These are phyloP conservation scores for Eupithecia pulchellata DNA, from an alignment of 2,888 invertebrate genomes.

Conservation along the genomic window DNA sequence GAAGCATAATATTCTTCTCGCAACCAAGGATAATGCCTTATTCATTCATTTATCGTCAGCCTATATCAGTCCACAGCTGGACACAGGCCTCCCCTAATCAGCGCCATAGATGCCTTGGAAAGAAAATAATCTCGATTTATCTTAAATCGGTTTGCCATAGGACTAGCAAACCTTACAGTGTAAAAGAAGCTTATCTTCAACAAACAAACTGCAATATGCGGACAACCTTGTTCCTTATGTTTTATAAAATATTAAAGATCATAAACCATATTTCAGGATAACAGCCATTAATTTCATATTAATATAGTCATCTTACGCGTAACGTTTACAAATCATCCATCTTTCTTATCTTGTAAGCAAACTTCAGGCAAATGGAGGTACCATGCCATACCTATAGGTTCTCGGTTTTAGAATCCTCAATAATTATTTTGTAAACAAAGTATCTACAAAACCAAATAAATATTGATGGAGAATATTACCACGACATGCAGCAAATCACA, in stretches of 20 bases:
- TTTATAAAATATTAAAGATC: neutral
- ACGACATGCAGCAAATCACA: neutral
- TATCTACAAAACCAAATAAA: neutral
- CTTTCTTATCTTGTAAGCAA: slow-evolving; percentile 24
- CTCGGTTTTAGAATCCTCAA: neutral
- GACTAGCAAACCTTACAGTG: neutral
- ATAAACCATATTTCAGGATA: slow-evolving; percentile 18
- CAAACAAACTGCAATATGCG: neutral
- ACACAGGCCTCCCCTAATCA: too few species aligned
- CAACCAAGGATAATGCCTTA: too few species aligned
- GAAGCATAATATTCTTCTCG: too few species aligned
- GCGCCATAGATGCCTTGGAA: too few species aligned
- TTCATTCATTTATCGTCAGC: too few species aligned
- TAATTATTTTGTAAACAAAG: neutral
- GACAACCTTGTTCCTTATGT: neutral
- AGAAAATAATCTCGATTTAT: neutral
- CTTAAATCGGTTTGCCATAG: neutral
- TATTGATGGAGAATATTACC: neutral
- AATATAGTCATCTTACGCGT: slow-evolving; percentile 16
- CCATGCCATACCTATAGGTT: neutral
- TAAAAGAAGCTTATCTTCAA: neutral
- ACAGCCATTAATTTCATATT: slow-evolving; percentile 21
- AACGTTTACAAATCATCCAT: slow-evolving; percentile 27
- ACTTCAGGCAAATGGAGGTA: neutral
- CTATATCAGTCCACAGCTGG: too few species aligned